A percentile compares a stretch with the other conserved stretches of the same genome.
Evolutionary conservation across 2,888 invertebrate genomes (phyloP).

Genomic region (Drosophila nigritarsus): DNA sequence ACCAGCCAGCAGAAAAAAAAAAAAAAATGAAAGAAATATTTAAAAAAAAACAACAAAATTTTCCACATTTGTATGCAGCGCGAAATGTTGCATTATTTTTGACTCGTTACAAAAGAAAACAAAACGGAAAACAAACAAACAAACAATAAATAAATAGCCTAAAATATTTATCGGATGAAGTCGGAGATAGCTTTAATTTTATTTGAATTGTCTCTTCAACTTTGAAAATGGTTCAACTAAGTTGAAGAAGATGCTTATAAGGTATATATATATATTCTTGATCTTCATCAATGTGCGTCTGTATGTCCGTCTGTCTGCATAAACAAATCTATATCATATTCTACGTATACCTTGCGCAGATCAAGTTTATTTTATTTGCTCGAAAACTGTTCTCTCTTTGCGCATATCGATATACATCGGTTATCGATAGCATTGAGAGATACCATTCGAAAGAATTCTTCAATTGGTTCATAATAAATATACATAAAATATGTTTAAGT

Average conservation of each 20-base stretch:
- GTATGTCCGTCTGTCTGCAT: too few relatives aligned
- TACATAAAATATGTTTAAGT: too few relatives aligned
- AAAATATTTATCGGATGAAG: conserved; percentile 7
- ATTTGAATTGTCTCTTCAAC: not conserved
- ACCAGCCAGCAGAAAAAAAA: conserved; percentile 50
- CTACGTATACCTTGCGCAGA: accelerated
- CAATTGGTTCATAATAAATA: too few relatives aligned
- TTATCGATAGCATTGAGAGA: not conserved
- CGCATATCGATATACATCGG: not conserved
- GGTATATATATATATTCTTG: too few relatives aligned
- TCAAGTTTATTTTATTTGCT: too few relatives aligned
- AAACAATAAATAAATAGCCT: not conserved
- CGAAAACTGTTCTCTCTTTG: accelerated
- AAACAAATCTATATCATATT: too few relatives aligned
- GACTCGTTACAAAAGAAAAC: conserved; percentile 72
- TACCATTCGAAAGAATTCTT: not conserved
- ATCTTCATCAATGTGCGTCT: too few relatives aligned
- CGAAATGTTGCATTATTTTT: conserved; percentile 80
- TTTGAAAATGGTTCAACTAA: too few relatives aligned
- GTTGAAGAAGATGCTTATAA: too few relatives aligned
- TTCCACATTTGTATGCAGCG: conserved; percentile 84
- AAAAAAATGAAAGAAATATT: conserved; percentile 16
- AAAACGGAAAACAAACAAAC: conserved; percentile 48
- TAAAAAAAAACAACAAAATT: conserved; percentile 60
- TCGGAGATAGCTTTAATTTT: not conserved